Conservation (phyloP, 2,888 invertebrate species). For the Scotopteryx bipunctaria region DNA sequence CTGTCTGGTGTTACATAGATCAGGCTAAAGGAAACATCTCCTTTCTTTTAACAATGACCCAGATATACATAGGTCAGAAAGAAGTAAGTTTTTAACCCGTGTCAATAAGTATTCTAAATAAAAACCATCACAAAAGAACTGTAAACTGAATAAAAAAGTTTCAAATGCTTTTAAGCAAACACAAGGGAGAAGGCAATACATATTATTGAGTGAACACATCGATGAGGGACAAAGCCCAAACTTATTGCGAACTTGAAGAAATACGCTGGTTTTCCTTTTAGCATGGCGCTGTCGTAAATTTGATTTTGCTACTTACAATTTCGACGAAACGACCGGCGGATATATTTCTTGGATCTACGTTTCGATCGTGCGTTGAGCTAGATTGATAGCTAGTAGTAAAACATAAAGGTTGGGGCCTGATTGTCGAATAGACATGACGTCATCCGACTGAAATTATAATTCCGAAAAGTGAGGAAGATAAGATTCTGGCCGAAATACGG, state of each 20-base stretch:
- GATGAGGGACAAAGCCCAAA: constrained; percentile 30
- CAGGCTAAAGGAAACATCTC: too few relatives aligned
- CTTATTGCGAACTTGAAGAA: constrained; percentile 32
- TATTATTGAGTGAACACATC: constrained; percentile 37
- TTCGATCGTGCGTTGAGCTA: constrained; percentile 15
- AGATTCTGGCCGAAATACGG: too few relatives aligned
- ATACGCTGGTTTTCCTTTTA: constrained; percentile 28
- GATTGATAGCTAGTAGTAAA: constrained; percentile 16
- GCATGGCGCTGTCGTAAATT: constrained; percentile 27
- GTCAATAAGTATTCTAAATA: constrained; percentile 4
- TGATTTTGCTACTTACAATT: constrained; percentile 29
- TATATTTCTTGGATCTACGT: constrained; percentile 9
- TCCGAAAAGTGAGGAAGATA: too few relatives aligned
- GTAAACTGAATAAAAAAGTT: constrained; percentile 32
- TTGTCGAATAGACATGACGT: too few relatives aligned
- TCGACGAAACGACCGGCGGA: constrained; percentile 19
- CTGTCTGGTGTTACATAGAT: too few relatives aligned
- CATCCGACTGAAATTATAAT: too few relatives aligned
- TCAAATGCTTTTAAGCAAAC: constrained; percentile 37
- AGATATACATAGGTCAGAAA: too few relatives aligned
- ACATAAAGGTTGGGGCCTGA: constrained; percentile 11
- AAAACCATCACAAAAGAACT: constrained; percentile 8
- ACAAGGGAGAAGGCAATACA: constrained; percentile 34
- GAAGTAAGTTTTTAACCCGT: not conserved
- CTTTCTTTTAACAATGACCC: too few relatives aligned